Percentiles rank a stretch among this genome's conserved stretches.
Conservation (phyloP, 2,113 vertebrate genomes). For the Paradoxurus hermaphroditus region DNA sequence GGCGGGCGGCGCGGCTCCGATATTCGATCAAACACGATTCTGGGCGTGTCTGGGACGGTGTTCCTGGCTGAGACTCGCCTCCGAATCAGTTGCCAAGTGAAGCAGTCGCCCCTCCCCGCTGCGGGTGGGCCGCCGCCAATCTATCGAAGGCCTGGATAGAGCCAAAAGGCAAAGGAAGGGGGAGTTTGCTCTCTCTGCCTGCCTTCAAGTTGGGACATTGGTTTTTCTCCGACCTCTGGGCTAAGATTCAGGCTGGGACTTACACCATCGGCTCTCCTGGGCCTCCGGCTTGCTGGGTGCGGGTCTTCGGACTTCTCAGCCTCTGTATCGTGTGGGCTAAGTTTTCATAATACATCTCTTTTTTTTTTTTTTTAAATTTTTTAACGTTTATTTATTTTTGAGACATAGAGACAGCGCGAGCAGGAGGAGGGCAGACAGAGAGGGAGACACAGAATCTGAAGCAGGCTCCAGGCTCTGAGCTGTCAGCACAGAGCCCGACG, state of each 20-base stretch:
- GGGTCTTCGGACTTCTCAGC: background rate
- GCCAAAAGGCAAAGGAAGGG: background rate
- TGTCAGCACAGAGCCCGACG: no score
- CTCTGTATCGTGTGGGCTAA: background rate
- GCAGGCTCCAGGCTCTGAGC: no score
- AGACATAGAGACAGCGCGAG: no score
- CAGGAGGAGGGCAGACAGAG: no score
- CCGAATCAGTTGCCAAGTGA: rapidly evolving
- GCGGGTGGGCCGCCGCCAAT: background rate
- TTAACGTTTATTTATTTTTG: no score
- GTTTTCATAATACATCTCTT: background rate
- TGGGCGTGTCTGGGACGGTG: no score
- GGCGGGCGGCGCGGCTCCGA: background rate
- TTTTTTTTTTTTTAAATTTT: no score
- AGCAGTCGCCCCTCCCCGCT: background rate
- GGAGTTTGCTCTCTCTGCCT: background rate
- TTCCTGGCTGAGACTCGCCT: background rate
- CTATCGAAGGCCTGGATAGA: background rate
- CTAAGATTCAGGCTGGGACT: background rate
- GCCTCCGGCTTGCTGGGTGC: background rate
- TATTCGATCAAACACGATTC: background rate
- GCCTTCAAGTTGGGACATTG: background rate
- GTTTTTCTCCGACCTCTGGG: background rate
- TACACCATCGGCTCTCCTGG: background rate
- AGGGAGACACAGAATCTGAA: no score